Base-by-base conservation (phyloP, 2,888 invertebrate species). In the Petrophora chlorosata region DNA sequence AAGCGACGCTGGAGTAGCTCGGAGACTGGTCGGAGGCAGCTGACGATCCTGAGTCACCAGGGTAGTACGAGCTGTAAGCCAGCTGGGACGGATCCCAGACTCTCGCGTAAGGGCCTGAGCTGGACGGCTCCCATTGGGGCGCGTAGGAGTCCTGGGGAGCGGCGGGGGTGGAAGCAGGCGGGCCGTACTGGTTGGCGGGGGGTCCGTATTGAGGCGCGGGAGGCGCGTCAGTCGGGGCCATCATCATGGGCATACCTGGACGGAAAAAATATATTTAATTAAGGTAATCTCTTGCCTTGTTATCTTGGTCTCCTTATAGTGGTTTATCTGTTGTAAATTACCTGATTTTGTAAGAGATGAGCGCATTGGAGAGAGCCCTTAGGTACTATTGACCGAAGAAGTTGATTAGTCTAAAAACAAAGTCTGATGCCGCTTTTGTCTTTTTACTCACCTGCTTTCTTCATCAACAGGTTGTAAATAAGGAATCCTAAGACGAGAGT, bases 401-500 rank as follows among this genome's bases (percentile, higher is more conserved):
- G n/a, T n/a, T n/a, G n/a, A n/a, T n/a, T n/a, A n/a, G n/a, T n/a
- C n/a, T n/a, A n/a, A n/a, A n/a, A n/a, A n/a, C n/a, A n/a, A n/a
- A n/a, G n/a, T n/a, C n/a, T n/a, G n/a, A n/a, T n/a, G n/a, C n/a
- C n/a, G n/a, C n/a, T n/a, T n/a, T n/a, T n/a, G 22, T 7, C 8
- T 8, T 25, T 10, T 33, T 16, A 29, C 86, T 87, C 85, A 86
- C 95, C 95, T 80, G 94, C 92, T 91, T 96, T 96, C 80, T 95
- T 95, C 79, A 85, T 71, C 52, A 95, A 82, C 68, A 96, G 86
- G 73, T 96, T 95, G 80, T 95, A 93, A 61, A 95, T 93, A 36
- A 96, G 90, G 91, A 97, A 96, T 50, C 95, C 96, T 38, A 96
- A 91, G 33, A 96, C 96, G 53, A 96, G 89, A 22, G 94, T 91